These are phyloP conservation scores for Spilarctia lutea DNA, from an alignment of 2,888 invertebrate species.

Conservation along the genomic window DNA sequence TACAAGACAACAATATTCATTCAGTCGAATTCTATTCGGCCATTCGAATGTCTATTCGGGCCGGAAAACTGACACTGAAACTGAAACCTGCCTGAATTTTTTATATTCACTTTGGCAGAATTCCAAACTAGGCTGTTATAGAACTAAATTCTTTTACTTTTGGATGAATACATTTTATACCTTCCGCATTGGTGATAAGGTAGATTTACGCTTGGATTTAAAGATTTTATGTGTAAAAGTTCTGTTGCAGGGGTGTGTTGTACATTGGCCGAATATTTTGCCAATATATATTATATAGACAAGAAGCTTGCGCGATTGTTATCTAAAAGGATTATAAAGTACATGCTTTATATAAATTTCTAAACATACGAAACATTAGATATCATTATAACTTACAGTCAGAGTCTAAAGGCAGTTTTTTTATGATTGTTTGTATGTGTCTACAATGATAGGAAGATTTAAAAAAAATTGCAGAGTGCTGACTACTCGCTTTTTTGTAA, in stretches of 20 bases:
- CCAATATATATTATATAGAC: slow-evolving; percentile 26
- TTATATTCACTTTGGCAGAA: slow-evolving; percentile 41
- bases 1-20: slow-evolving; percentile 22
- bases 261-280: slow-evolving; percentile 37
- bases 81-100: slow-evolving; percentile 35
- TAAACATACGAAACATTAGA: background rate
- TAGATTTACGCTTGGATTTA: slow-evolving; percentile 11
- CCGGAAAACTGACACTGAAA: slow-evolving; percentile 20
- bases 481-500: too few relatives aligned
- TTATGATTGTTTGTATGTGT: too few relatives aligned
- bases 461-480: too few relatives aligned
- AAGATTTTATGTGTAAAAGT: background rate
- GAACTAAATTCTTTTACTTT: slow-evolving; percentile 26
- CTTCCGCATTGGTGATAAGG: slow-evolving; percentile 2
- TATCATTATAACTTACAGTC: background rate
- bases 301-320: slow-evolving; percentile 20
- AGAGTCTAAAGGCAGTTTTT: too few relatives aligned
- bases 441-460: too few relatives aligned
- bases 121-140: slow-evolving; percentile 38
- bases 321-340: slow-evolving; percentile 30
- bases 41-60: too few relatives aligned
- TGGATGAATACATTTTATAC: slow-evolving; percentile 1
- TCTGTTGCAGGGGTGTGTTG: slow-evolving; percentile 17
- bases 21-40: too few relatives aligned
- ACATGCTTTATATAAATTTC: background rate